phyloP scores from a whole-genome alignment of 2,888 invertebrate genomes.

The Micoletzkya japonica region DNA sequence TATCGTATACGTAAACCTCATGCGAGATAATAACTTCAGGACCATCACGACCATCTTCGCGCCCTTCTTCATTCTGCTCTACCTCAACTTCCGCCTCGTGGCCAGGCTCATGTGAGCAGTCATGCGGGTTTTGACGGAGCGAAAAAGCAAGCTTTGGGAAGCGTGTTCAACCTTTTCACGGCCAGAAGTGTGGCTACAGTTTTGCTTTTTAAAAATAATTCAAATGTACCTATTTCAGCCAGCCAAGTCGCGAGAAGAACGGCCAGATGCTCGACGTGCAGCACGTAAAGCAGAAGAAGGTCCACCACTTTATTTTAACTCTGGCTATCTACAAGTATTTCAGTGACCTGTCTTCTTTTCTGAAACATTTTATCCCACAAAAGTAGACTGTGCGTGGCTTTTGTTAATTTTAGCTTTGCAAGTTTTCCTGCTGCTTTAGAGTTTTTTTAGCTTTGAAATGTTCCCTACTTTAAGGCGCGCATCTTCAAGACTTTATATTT shows the following conservation, averaged over 20 bases:
- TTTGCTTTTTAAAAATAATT: neutral
- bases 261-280: conserved; percentile 41
- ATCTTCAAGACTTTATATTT: too few relatives aligned
- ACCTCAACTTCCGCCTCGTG: conserved; percentile 39
- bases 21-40: conserved; percentile 30
- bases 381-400: too few relatives aligned
- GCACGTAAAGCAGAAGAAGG: conserved; percentile 46
- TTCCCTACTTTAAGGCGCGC: neutral
- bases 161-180: neutral
- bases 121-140: neutral
- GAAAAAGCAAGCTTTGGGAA: neutral
- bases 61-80: conserved; percentile 47
- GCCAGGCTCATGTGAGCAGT: conserved; percentile 21
- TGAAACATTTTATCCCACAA: too few relatives aligned
- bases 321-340: neutral
- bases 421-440: too few relatives aligned
- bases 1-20: too few relatives aligned
- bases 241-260: conserved; percentile 32
- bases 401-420: too few relatives aligned
- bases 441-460: neutral
- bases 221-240: conserved; percentile 23
- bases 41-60: conserved; percentile 46
- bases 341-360: too few relatives aligned
- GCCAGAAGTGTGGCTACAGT: neutral
- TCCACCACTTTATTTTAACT: conserved; percentile 5